These are phyloP conservation scores for Lasius fuliginosus DNA, from an alignment of 2,888 invertebrate genomes.

Conservation along the genomic window DNA sequence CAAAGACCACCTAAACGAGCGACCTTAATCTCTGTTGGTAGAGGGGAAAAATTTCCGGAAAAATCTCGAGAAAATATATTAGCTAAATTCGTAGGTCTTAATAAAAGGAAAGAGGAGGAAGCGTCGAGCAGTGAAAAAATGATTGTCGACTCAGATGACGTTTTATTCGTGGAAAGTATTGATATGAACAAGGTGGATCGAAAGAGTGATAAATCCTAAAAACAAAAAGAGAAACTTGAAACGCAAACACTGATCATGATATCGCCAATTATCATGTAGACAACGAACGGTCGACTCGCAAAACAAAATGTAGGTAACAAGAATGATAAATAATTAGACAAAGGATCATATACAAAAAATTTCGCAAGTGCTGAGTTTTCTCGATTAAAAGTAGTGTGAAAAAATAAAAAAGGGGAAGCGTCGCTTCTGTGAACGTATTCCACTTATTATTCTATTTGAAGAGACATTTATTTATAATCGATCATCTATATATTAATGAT, in stretches of 20 bases:
- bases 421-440: background rate
- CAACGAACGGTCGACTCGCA: background rate
- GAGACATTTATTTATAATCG: background rate
- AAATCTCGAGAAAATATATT: conserved; percentile 72
- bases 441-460: background rate
- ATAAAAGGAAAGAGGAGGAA: background rate
- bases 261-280: background rate
- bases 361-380: background rate
- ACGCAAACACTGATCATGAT: background rate
- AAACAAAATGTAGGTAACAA: background rate
- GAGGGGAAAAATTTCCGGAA: conserved; percentile 79
- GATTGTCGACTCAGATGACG: background rate
- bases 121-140: background rate
- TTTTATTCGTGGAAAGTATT: background rate
- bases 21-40: conserved; percentile 79
- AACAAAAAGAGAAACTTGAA: background rate
- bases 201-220: background rate
- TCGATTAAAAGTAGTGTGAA: background rate
- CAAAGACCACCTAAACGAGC: conserved; percentile 80
- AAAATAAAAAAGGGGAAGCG: background rate
- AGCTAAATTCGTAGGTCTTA: conserved; percentile 60
- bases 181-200: background rate
- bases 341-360: background rate
- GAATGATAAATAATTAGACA: background rate
- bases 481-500: conserved; percentile 17